Conservation (phyloP, 2,113 vertebrate species). For the Haemorhous mexicanus region DNA sequence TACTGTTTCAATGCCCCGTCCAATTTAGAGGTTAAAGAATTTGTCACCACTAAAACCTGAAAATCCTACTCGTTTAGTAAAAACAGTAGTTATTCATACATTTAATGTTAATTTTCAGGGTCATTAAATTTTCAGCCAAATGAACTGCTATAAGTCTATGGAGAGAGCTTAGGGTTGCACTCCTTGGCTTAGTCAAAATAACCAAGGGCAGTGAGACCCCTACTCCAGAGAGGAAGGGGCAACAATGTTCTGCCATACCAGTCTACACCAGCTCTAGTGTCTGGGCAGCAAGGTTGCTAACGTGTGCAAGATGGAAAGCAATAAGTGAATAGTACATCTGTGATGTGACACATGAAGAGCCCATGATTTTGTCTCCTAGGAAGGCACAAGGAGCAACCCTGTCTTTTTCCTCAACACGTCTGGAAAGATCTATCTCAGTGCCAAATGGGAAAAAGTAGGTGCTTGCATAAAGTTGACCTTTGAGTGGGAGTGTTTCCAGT, state of each 20-base stretch:
- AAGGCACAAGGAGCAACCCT: neutral
- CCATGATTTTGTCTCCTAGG: neutral
- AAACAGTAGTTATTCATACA: neutral
- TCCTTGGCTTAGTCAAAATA: neutral
- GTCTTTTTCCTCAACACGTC: rapidly evolving
- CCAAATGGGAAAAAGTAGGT: neutral
- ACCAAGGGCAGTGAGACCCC: neutral
- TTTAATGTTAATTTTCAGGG: neutral
- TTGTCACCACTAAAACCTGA: neutral
- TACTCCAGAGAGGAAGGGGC: neutral
- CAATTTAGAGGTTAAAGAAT: neutral
- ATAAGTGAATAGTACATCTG: rapidly evolving
- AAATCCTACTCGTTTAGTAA: neutral
- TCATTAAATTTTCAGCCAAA: neutral
- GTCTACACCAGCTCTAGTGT: neutral
- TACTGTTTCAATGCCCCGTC: neutral
- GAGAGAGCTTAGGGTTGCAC: neutral
- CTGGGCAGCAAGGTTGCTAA: neutral
- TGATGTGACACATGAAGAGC: neutral
- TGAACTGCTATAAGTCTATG: neutral
- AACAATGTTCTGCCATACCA: neutral
- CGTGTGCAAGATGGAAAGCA: neutral
- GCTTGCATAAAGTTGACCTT: neutral
- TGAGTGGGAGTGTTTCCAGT: neutral
- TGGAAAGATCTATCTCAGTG: neutral